Evolutionary conservation across 2,797 vertebrate species (phyloP).

Genomic region (Remorina albescens): DNA sequence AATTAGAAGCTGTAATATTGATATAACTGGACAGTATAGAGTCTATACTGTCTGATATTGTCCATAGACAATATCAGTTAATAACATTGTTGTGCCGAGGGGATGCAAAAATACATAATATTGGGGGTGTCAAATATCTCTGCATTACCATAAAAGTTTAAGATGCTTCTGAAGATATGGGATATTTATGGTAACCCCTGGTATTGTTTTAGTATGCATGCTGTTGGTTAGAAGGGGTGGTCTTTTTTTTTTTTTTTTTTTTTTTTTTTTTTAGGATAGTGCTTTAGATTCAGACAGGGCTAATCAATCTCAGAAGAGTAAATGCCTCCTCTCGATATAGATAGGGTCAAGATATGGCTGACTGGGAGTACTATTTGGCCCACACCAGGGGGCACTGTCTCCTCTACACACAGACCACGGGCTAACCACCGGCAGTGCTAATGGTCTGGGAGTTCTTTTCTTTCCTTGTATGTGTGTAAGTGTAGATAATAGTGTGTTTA

Average conservation of each 20-base stretch:
- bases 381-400: slow-evolving; percentile 87
- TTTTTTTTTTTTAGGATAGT: too few relatives aligned
- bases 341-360: slow-evolving; percentile 61
- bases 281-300: slow-evolving; percentile 51
- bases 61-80: not conserved
- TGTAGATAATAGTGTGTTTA: slow-evolving; percentile 14
- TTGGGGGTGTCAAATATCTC: not conserved
- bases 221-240: slow-evolving; percentile 3
- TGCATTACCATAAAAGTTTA: not conserved
- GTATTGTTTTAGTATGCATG: not conserved
- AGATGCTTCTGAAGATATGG: not conserved
- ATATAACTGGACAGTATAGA: not conserved
- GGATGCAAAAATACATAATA: not conserved
- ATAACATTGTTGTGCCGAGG: not conserved
- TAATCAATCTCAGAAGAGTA: slow-evolving; percentile 71
- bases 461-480: slow-evolving; percentile 16
- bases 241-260: not conserved
- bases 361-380: slow-evolving; percentile 67
- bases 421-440: slow-evolving; percentile 32
- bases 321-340: slow-evolving; percentile 48
- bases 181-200: not conserved
- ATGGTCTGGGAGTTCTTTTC: slow-evolving; percentile 13
- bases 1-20: not conserved
- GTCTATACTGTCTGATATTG: too few relatives aligned
- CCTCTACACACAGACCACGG: slow-evolving; percentile 75